Percentiles rank a stretch among this genome's conserved stretches.
Conservation (phyloP, 1,140 invertebrate genomes). For the Gonatopus flavifemur region DNA sequence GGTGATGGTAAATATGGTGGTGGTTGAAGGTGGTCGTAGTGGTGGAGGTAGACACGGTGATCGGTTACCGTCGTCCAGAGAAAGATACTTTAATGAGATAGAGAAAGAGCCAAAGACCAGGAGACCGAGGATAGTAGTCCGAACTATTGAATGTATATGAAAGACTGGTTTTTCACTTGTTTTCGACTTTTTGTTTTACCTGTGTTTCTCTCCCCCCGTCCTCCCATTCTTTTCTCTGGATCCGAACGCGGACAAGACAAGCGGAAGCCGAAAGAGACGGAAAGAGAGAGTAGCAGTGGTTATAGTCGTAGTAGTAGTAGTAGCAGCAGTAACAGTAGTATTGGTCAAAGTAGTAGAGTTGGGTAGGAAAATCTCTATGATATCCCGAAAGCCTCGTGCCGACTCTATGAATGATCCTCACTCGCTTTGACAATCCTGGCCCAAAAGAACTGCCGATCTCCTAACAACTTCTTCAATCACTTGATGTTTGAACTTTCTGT, state of each 20-base stretch:
- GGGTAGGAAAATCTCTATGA: no score
- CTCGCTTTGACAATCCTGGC: no score
- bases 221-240: slow-evolving; percentile 14
- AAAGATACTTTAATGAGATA: neutral
- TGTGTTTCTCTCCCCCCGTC: slow-evolving; percentile 13
- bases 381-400: no score
- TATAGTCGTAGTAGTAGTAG: no score
- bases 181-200: slow-evolving; percentile 45
- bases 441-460: no score
- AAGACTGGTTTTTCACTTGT: slow-evolving; percentile 54
- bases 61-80: slow-evolving; percentile 17
- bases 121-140: slow-evolving; percentile 13
- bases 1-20: slow-evolving; percentile 36
- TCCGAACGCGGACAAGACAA: slow-evolving; percentile 15
- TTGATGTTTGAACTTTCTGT: no score
- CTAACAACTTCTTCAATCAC: no score
- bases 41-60: slow-evolving; percentile 19
- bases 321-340: no score
- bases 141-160: slow-evolving; percentile 38
- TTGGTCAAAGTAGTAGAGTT: no score
- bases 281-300: no score
- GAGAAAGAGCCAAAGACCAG: neutral
- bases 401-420: slow-evolving; percentile 14
- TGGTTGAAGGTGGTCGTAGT: slow-evolving; percentile 14
- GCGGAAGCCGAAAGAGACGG: slow-evolving; percentile 14